Conservation (phyloP, 2,113 vertebrate genomes). For the Eonycteris spelaea region DNA sequence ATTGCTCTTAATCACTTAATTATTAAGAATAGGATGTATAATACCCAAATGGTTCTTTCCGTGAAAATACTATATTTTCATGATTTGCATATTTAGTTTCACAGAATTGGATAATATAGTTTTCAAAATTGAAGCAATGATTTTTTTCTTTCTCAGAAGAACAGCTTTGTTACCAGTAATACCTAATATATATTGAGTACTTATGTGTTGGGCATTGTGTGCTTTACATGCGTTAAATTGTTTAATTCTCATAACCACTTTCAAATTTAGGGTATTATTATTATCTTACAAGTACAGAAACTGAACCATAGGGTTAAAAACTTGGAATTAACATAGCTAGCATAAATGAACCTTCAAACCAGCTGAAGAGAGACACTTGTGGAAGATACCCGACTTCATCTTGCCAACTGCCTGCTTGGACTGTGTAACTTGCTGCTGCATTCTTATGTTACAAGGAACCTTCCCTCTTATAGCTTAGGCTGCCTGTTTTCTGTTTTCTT, state of each 20-base stretch:
- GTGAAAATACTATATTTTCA: background rate
- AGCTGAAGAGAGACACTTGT: background rate
- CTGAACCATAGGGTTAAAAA: background rate
- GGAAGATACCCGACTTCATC: background rate
- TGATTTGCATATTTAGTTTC: background rate
- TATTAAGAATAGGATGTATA: background rate
- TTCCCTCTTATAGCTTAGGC: background rate
- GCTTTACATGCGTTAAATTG: background rate
- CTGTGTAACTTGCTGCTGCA: background rate
- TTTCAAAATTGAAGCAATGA: background rate
- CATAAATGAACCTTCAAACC: background rate
- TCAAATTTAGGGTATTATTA: background rate
- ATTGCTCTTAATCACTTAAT: background rate
- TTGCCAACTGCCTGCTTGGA: background rate
- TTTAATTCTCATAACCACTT: background rate
- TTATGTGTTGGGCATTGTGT: background rate
- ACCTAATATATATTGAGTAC: background rate
- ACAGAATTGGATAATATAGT: background rate
- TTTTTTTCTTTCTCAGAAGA: background rate
- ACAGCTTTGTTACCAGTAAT: background rate
- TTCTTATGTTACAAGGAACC: background rate
- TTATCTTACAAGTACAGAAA: background rate
- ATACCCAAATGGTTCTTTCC: background rate
- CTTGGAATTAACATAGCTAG: background rate
- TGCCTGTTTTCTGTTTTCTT: background rate